These are phyloP conservation scores for Hepsetus odoe DNA, from an alignment of 2,113 vertebrate genomes.

Conservation along the genomic window DNA sequence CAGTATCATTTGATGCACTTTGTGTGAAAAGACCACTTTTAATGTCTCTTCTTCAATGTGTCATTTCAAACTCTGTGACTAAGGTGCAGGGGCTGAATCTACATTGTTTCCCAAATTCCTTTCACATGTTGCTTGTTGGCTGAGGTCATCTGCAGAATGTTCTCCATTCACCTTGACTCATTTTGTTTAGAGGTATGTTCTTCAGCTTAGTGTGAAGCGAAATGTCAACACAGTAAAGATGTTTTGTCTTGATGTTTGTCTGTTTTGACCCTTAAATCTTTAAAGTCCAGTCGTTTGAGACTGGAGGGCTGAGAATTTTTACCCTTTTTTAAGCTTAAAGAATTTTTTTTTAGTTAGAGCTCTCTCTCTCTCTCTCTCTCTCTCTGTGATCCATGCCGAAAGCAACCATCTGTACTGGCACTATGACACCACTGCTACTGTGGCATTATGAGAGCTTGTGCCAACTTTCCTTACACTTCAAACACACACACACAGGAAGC, in stretches of 20 bases:
- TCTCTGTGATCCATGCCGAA: not conserved
- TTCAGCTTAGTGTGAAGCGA: no score
- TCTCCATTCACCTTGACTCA: not conserved
- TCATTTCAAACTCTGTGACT: no score
- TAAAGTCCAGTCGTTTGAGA: not conserved
- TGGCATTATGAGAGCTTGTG: slow-evolving; percentile 25
- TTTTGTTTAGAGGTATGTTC: not conserved
- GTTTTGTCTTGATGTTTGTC: not conserved
- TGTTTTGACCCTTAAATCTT: not conserved
- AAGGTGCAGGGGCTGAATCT: no score
- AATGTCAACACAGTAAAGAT: not conserved
- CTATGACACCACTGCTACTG: slow-evolving; percentile 27
- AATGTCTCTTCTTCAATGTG: no score
- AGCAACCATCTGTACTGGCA: slow-evolving; percentile 36
- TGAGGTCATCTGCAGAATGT: not conserved
- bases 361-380: not conserved
- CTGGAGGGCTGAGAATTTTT: not conserved
- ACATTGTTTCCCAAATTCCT: no score
- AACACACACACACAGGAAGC: slow-evolving; percentile 12
- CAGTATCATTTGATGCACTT: not conserved
- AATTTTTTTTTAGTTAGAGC: not conserved
- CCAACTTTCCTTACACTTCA: slow-evolving; percentile 10
- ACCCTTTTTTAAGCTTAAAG: slow-evolving; percentile 20
- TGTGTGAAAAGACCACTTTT: no score
- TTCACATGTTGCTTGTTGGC: no score